phyloP scores from a whole-genome alignment of 1,140 invertebrate genomes.

The Platorchestia sp. region DNA sequence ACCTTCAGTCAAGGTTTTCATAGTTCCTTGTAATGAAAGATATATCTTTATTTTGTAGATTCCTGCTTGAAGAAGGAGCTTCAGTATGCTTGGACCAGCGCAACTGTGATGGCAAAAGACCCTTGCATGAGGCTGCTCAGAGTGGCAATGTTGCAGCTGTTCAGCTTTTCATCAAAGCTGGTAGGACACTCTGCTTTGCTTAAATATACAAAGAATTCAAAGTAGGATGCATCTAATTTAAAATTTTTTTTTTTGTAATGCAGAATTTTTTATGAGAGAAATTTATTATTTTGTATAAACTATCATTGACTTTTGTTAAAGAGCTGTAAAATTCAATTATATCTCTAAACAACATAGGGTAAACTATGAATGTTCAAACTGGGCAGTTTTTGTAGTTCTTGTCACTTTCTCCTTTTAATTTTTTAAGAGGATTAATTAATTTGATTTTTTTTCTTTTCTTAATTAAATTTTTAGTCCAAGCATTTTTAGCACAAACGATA shows the following conservation, averaged over 20 bases:
- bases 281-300: background rate
- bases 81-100: constrained; percentile 13
- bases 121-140: constrained; percentile 27
- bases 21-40: no score
- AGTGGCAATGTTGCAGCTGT: constrained; percentile 9
- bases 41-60: background rate
- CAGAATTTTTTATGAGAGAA: background rate
- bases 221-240: background rate
- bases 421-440: no score
- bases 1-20: no score
- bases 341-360: no score
- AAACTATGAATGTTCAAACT: no score
- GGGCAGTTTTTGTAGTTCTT: no score
- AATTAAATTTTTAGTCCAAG: no score
- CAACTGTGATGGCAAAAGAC: constrained; percentile 14
- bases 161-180: background rate
- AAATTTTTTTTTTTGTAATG: background rate
- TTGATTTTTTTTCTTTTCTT: no score
- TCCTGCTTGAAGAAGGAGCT: background rate
- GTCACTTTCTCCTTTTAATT: no score
- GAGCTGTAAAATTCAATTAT: no score
- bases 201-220: background rate
- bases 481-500: no score
- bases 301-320: no score
- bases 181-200: background rate